Evolutionary conservation across 2,888 invertebrate species (phyloP), one percentile per base, ranked within the genome.

Genomic region (Platycnemis pennipes): DNA sequence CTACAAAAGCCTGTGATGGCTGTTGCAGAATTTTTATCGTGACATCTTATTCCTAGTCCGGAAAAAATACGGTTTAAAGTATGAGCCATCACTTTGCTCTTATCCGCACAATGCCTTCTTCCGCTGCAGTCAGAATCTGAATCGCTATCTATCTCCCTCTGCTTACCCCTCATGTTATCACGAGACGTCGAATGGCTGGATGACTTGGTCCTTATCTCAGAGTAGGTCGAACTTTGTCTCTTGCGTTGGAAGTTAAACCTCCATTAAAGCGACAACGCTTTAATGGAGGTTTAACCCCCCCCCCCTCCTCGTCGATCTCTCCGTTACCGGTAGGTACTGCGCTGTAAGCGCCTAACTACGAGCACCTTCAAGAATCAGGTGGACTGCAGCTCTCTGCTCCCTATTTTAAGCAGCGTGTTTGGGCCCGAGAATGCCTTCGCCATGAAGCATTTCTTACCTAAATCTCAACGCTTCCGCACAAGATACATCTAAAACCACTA

Each of bases 141-240:
- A n/a, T n/a, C n/a, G n/a, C n/a, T n/a, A n/a, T n/a, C 37, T 13
- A 31, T 37, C n/a, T 37, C 37, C 77, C 77, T 77, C 37, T 37
- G 37, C 37, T 31, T 63, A 63, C 22, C n/a, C 26, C 26, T 63
- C 63, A 77, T 37, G 77, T n/a, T 31, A 77, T 77, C 77, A 77
- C 31, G 37, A 77, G 31, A 37, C 37, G 37, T 77, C 77, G 37
- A 11, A 77, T 77, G 37, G 16, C 77, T 31, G 31, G 77, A 77
- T 77, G 77, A 77, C 77, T 13, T 37, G 77, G 31, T 31, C 77
- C 77, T 77, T 77, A 37, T 77, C 77, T 16, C 16, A 16, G 37
- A 77, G 77, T 77, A 37, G 77, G 77, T 37, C 77, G 77, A 77
- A 77, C 31, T 77, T 77, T 77, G 77, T 77, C 77, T 37, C 77